Percentiles rank a stretch among this genome's conserved stretches.
Conservation (phyloP, 2,888 invertebrate species). For the Standfussiana lucernea region DNA sequence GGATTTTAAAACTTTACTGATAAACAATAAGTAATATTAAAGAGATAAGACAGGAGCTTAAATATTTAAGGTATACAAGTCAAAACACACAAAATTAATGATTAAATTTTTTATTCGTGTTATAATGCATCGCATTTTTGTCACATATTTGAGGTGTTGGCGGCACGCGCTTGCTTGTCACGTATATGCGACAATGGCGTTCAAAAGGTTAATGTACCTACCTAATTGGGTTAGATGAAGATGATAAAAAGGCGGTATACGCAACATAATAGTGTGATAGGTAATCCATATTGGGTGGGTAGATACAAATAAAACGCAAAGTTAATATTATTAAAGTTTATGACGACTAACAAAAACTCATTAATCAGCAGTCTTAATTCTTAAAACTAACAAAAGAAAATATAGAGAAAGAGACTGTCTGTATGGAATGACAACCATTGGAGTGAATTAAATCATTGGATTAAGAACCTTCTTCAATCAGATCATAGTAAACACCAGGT, state of each 20-base stretch:
- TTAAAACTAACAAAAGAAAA: constrained; percentile 8
- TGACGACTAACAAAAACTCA: not conserved
- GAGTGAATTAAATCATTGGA: not conserved
- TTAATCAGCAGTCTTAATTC: not conserved
- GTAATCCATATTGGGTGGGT: not conserved
- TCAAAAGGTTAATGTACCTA: too few relatives aligned
- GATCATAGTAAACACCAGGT: constrained; percentile 36
- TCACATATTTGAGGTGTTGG: too few relatives aligned
- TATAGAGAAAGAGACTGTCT: not conserved
- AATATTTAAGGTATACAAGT: too few relatives aligned
- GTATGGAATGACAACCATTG: not conserved
- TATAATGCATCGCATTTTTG: too few relatives aligned
- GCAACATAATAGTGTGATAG: not conserved
- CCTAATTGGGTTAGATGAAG: not conserved
- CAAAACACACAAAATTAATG: too few relatives aligned
- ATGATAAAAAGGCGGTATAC: not conserved
- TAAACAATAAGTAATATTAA: too few relatives aligned
- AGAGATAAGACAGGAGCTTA: too few relatives aligned
- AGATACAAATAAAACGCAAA: constrained; percentile 9
- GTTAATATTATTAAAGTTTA: not conserved
- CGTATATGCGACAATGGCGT: too few relatives aligned
- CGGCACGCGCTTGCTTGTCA: too few relatives aligned
- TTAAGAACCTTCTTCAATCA: constrained; percentile 29
- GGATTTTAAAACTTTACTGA: too few relatives aligned
- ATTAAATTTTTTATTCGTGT: too few relatives aligned